A percentile compares a stretch with the other conserved stretches of the same genome.
phyloP scores from a whole-genome alignment of 2,113 vertebrate species.

The Phalacrocorax pelagicus region DNA sequence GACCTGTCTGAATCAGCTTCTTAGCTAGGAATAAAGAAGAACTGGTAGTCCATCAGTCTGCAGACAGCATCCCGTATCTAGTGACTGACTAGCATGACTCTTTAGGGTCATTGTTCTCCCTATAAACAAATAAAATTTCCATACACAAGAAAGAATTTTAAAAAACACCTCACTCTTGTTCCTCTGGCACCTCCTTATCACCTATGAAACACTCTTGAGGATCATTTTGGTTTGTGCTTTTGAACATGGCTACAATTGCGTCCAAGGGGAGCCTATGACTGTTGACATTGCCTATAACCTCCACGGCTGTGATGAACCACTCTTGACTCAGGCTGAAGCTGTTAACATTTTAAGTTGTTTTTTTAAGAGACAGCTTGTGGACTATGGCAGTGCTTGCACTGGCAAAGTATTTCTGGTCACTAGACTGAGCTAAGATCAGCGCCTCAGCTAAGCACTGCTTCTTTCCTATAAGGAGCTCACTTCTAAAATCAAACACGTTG shows the following conservation, averaged over 20 bases:
- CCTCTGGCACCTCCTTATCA: neutral
- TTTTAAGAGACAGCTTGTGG: neutral
- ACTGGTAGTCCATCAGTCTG: neutral
- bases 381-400: neutral
- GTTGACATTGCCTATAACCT: neutral
- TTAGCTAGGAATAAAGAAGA: neutral
- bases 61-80: neutral
- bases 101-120: neutral
- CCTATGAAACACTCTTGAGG: neutral
- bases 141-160: neutral
- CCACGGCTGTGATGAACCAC: accelerated
- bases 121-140: neutral
- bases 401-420: neutral
- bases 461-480: neutral
- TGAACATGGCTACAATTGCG: neutral
- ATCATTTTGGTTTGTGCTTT: neutral
- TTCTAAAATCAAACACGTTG: neutral
- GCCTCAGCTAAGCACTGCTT: neutral
- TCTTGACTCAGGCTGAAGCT: neutral
- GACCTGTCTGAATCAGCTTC: neutral
- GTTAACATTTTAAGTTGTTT: neutral
- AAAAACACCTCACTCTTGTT: neutral
- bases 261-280: neutral
- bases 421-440: neutral
- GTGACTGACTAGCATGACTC: neutral